These are phyloP conservation scores for Megalopta genalis DNA, from an alignment of 1,140 invertebrate species.

Conservation along the genomic window DNA sequence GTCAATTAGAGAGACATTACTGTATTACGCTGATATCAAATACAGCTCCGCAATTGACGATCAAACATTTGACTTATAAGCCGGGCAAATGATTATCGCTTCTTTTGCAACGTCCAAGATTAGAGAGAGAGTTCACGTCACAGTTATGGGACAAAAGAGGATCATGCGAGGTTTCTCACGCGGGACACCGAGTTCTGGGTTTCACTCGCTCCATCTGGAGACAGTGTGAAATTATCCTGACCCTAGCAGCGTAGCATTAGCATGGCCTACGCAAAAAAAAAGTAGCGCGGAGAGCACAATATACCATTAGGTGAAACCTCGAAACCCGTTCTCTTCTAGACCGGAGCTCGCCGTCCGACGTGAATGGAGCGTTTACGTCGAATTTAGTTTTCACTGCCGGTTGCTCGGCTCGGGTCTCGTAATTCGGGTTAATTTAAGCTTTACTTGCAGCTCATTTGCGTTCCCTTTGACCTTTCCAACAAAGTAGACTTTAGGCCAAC, in stretches of 20 bases:
- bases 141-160: neutral
- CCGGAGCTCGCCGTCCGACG: neutral
- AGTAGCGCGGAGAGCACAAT: neutral
- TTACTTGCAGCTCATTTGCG: neutral
- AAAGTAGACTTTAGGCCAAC: neutral
- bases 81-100: no score
- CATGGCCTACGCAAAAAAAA: neutral
- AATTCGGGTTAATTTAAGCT: slow-evolving; percentile 4
- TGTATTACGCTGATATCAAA: no score
- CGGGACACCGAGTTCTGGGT: neutral
- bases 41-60: no score
- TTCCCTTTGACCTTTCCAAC: neutral
- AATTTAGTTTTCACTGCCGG: neutral
- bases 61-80: no score
- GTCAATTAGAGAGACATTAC: no score
- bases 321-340: neutral
- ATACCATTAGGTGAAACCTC: slow-evolving; percentile 22
- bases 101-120: no score
- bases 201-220: neutral
- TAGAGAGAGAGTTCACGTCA: no score
- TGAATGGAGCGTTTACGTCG: slow-evolving; percentile 3
- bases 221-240: slow-evolving; percentile 13
- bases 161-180: neutral
- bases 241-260: neutral
- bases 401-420: neutral